Percentiles rank a stretch among this genome's conserved stretches.
Conservation (phyloP, 2,797 vertebrate genomes). For the Pantherophis vulpinus region DNA sequence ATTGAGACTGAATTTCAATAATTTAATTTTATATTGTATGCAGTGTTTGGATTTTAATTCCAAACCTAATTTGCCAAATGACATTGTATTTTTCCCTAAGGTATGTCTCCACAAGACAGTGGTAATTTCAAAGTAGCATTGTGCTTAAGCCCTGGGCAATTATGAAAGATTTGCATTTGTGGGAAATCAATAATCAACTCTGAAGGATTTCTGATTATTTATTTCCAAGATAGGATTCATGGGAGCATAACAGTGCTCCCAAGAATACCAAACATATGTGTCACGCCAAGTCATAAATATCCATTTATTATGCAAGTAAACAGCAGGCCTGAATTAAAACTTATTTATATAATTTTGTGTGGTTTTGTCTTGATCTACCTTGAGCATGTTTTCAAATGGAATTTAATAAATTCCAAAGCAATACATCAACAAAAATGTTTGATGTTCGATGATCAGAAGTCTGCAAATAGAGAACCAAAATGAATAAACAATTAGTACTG, state of each 20-base stretch:
- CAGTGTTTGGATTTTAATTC: conserved; percentile 2
- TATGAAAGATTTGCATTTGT: background rate
- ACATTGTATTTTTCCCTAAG: background rate
- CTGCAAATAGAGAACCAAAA: background rate
- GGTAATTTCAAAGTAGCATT: background rate
- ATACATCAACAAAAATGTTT: background rate
- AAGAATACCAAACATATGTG: background rate
- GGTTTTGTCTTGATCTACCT: background rate
- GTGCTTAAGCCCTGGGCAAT: conserved; percentile 9
- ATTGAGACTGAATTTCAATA: conserved; percentile 44
- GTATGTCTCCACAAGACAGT: background rate
- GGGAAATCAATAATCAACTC: background rate
- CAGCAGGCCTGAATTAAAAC: background rate
- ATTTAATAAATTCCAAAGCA: background rate
- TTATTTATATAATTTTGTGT: background rate
- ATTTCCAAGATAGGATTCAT: background rate
- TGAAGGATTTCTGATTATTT: background rate
- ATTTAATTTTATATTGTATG: conserved; percentile 34
- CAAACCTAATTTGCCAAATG: conserved; percentile 2
- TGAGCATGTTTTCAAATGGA: background rate
- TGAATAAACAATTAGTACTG: background rate
- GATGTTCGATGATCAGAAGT: background rate
- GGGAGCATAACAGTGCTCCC: background rate
- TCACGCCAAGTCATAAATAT: background rate
- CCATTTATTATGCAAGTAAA: background rate